These are phyloP conservation scores for Opisthograptis luteolata DNA, from an alignment of 2,888 invertebrate genomes.

Conservation along the genomic window DNA sequence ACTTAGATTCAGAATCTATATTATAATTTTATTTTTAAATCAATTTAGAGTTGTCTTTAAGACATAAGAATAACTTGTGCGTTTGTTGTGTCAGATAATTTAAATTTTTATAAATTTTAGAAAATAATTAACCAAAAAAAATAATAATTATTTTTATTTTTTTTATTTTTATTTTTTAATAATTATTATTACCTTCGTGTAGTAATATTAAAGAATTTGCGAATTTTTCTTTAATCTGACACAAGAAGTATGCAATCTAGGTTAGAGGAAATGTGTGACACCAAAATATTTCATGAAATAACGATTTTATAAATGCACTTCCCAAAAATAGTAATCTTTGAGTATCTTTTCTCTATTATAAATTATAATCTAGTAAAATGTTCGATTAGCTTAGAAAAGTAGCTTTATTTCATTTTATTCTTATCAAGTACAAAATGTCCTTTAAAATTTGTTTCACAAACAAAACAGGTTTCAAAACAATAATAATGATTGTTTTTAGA, in stretches of 20 bases:
- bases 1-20: conserved; percentile 9
- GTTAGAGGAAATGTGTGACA: background rate
- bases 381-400: background rate
- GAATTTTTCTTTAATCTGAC: background rate
- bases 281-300: conserved; percentile 1
- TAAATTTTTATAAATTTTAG: no score
- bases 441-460: background rate
- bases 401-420: background rate
- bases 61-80: conserved; percentile 19
- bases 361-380: background rate
- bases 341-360: background rate
- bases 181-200: no score
- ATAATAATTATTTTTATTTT: no score
- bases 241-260: conserved; percentile 5
- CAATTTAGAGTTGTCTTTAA: conserved; percentile 38
- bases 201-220: no score
- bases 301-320: conserved; percentile 6
- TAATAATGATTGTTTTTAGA: background rate
- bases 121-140: no score
- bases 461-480: background rate
- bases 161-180: no score
- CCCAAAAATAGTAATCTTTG: no score
- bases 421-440: conserved; percentile 9
- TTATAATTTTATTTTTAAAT: conserved; percentile 11
- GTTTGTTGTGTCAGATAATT: conserved; percentile 10